Evolutionary conservation across 1,140 invertebrate species (phyloP).

Genomic region (Aphelinus atriplicis): DNA sequence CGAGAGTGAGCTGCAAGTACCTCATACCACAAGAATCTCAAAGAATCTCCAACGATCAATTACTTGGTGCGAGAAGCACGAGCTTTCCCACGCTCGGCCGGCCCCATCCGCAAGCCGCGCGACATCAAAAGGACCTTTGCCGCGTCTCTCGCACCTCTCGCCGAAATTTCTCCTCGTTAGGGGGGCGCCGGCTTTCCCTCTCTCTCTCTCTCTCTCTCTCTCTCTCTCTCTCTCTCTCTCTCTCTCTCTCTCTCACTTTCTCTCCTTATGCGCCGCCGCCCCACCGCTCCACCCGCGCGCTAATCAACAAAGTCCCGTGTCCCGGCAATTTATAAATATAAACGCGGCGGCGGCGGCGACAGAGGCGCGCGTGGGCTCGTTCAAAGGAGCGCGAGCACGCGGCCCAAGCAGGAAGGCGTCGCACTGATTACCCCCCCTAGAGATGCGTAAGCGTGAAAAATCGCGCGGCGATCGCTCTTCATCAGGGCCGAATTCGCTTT

Average conservation of each 20-base stretch:
- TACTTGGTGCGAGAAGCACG: no score
- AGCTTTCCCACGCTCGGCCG: no score
- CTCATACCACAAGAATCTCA: no score
- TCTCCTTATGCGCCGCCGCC: no score
- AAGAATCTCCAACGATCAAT: no score
- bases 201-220: background rate
- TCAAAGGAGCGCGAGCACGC: background rate
- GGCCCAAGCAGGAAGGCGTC: background rate
- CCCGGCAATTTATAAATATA: constrained; percentile 38
- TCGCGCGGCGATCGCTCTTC: constrained; percentile 25
- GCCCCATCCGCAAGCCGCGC: no score
- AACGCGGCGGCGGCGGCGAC: background rate
- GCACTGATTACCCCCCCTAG: constrained; percentile 10
- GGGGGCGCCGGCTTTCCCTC: background rate
- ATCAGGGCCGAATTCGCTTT: constrained; percentile 3
- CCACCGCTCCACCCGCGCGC: background rate
- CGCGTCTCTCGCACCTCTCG: background rate
- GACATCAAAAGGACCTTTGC: background rate
- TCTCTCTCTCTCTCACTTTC: no score
- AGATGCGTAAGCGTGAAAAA: constrained; percentile 33
- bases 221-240: background rate
- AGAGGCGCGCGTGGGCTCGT: no score
- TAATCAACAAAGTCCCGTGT: constrained; percentile 26
- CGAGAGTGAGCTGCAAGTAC: no score
- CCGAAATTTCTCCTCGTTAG: constrained; percentile 29